Base-by-base conservation (phyloP, 2,888 invertebrate genomes). In the Keiferia lycopersicella region DNA sequence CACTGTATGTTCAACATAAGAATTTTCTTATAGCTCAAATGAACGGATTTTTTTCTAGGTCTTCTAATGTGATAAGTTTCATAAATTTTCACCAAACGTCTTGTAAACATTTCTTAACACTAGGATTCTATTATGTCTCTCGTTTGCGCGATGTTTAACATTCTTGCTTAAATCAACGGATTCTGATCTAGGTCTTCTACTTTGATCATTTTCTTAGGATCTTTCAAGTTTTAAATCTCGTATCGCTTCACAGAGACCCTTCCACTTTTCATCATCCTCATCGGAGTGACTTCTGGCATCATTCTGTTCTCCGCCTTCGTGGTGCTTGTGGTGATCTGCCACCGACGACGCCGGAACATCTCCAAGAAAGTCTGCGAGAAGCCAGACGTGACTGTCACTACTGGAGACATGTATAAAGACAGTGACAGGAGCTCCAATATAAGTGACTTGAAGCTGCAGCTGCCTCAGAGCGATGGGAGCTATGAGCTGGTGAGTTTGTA, bases 361-460 rank as follows among this genome's bases (percentile, higher is more conserved):
- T 76, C 75, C 10, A 78, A 77, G 59, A 83, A 85, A 67, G 82
- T 88, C 65, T 94, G 91, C 20, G 88, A 93, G 73, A 94, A 95
- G 69, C 94, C 94, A 18, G 94, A 94, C 50, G 92, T 92, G 0
- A 92, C 91, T 0, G 88, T 87, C 4, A 89, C 85, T 0, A 80
- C 84, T 0, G 79, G 86, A 7, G 91, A 91, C 65, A 80, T 84
- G 76, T 94, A 94, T 70, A 90, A 95, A 71, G 96, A 96, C 80
- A 97, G 97, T 66, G 98, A 98, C 83, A 93, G 96, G 66, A 96
- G 96, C 77, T 98, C 98, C 48, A 97, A 97, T 80, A 97, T 97
- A 73, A 98, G 98, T 71, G 98, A 98, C 85, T 92, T 98, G 80
- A 98, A 98, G 87, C 93, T 97, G 69, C 97, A 98, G 83, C 93